Base-by-base conservation (phyloP, 2,797 vertebrate genomes). In the Sebastes variabilis region DNA sequence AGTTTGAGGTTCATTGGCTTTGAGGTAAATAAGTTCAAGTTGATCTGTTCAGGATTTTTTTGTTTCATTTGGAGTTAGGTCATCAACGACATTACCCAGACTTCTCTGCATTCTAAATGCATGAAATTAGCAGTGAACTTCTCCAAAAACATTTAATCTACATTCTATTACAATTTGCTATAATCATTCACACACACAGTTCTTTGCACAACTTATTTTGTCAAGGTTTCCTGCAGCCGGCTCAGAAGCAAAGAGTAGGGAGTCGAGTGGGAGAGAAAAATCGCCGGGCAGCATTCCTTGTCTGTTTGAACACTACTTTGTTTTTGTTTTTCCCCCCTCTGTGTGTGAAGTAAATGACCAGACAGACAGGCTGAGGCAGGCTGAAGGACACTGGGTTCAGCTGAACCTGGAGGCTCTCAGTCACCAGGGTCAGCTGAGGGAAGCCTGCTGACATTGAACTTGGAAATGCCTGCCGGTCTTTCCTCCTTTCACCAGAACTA, bases 351-450 rank as follows among this genome's bases (percentile, higher is more conserved):
- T 62, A 52, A 79, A 29, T 68, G 79, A 80, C 36, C 42, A 69
- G 73, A 69, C 65, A 70, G 65, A 62, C 25, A 73, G 77, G 56
- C 75, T 67, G 66, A 58, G 66, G 66, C 42, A 56, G 64, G 79
- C 76, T 73, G 61, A 75, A 88, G 89, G 86, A 90, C 87, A 70
- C 55, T 36, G 76, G 58, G 87, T 89, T 92, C 81, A 89, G 83
- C 42, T 69, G 79, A 79, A 87, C 76, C 88, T 90, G 76, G 25
- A 77, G 90, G 88, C 84, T 49, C 60, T 72, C 69, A 60, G 7
- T 74, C 73, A 62, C 11, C 34, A 20, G 52, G 66, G 68, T 82
- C 85, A 77, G 54, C 74, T 49, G 75, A 85, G 68, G 78, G 62
- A 38, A 71, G 81, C 22, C 69, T 74, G 69, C 75, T 77, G 77